phyloP scores from a whole-genome alignment of 2,888 invertebrate genomes.

The Escarpia spicata region DNA sequence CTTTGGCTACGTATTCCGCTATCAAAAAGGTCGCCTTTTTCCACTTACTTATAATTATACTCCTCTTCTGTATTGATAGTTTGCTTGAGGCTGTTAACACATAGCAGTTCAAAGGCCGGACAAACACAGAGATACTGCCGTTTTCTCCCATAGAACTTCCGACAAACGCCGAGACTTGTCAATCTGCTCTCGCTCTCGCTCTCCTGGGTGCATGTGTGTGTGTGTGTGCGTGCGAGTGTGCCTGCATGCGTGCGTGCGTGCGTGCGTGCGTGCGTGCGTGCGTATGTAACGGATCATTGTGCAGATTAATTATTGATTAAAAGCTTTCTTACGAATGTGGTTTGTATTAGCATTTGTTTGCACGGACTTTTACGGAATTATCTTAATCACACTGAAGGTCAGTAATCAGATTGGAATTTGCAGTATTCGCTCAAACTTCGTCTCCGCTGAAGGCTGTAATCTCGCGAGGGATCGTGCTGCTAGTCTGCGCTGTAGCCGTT shows the following conservation, averaged over 20 bases:
- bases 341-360: background rate
- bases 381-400: background rate
- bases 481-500: background rate
- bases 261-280: background rate
- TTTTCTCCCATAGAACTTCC: no score
- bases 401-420: constrained; percentile 1
- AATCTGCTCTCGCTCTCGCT: no score
- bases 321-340: background rate
- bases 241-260: background rate
- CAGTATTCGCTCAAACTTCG: background rate
- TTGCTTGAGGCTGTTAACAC: no score
- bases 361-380: background rate
- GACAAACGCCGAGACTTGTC: no score
- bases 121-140: no score
- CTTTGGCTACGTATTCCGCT: no score
- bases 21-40: no score
- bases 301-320: background rate
- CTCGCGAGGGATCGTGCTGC: background rate
- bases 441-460: background rate
- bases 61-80: no score
- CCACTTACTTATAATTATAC: no score
- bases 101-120: no score
- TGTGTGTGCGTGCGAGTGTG: background rate
- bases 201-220: background rate
- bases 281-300: background rate